Conservation (phyloP, 2,113 vertebrate genomes). For the Nothobranchius kuhntae region DNA sequence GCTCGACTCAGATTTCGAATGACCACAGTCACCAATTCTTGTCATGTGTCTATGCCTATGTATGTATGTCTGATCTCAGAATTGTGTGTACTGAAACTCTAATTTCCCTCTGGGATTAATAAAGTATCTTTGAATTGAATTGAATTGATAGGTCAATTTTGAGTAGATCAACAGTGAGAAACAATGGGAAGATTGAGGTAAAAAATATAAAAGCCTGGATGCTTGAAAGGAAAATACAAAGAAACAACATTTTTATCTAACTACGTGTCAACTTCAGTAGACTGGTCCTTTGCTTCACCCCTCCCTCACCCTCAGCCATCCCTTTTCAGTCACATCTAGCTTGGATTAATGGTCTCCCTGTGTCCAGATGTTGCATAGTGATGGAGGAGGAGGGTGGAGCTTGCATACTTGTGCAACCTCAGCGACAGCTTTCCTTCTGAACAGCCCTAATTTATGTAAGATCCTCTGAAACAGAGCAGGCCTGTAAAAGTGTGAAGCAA, state of each 20-base stretch:
- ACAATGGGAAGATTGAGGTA: too few species aligned
- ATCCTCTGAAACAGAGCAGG: conserved; percentile 6
- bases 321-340: conserved; percentile 57
- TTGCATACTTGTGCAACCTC: conserved; percentile 38
- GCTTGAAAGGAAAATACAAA: not conserved
- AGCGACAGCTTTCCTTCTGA: conserved; percentile 36
- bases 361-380: conserved; percentile 77
- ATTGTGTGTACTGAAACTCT: too few species aligned
- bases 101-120: too few species aligned
- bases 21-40: too few species aligned
- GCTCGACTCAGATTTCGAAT: too few species aligned
- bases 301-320: conserved; percentile 23
- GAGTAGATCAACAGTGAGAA: too few species aligned
- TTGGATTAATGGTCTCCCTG: conserved; percentile 74
- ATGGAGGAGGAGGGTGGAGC: conserved; percentile 63
- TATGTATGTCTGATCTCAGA: too few species aligned
- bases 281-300: conserved; percentile 23
- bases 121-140: too few species aligned
- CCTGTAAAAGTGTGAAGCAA: too few species aligned
- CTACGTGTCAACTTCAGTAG: conserved; percentile 30
- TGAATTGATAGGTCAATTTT: not conserved
- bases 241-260: not conserved
- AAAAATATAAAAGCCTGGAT: not conserved
- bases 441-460: conserved; percentile 46
- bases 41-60: too few species aligned